A percentile compares a stretch with the other conserved stretches of the same genome.
Conservation (phyloP, 2,888 invertebrate species). For the Sminthurides aquaticus region DNA sequence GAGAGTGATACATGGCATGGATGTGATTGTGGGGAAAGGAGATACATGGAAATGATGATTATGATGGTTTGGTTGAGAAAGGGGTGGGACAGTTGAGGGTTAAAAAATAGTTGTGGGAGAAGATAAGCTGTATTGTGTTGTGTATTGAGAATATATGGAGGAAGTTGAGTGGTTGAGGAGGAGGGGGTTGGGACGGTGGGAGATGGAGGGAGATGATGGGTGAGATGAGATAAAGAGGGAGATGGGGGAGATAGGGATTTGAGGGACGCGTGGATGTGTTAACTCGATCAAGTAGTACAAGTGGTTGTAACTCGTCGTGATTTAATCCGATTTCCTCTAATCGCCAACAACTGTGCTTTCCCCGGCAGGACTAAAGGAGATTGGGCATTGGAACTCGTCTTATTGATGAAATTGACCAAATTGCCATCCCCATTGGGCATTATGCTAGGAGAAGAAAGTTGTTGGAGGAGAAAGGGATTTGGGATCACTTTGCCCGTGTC, state of each 20-base stretch:
- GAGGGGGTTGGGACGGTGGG: slow-evolving; percentile 2
- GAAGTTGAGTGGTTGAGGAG: slow-evolving; percentile 14
- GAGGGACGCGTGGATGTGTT: not conserved
- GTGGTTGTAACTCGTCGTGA: slow-evolving; percentile 24
- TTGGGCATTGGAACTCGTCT: no score
- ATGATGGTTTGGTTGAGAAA: no score
- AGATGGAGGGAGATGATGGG: slow-evolving; percentile 8
- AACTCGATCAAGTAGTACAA: not conserved
- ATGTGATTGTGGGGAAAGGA: no score
- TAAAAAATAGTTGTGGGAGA: no score
- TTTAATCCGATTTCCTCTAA: slow-evolving; percentile 40
- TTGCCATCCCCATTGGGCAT: slow-evolving; percentile 28
- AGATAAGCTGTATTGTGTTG: no score
- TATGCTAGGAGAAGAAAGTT: not conserved
- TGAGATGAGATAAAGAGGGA: not conserved
- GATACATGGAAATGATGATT: no score
- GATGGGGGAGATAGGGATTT: not conserved
- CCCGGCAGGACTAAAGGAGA: slow-evolving; percentile 25
- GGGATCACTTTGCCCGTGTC: no score
- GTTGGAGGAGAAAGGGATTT: slow-evolving; percentile 9
- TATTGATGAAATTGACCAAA: slow-evolving; percentile 33
- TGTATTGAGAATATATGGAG: no score
- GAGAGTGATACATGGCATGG: no score
- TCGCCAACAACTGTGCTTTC: slow-evolving; percentile 41
- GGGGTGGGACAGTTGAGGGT: no score